phyloP scores from a whole-genome alignment of 2,888 invertebrate genomes.

The Drosophila maculinotata region DNA sequence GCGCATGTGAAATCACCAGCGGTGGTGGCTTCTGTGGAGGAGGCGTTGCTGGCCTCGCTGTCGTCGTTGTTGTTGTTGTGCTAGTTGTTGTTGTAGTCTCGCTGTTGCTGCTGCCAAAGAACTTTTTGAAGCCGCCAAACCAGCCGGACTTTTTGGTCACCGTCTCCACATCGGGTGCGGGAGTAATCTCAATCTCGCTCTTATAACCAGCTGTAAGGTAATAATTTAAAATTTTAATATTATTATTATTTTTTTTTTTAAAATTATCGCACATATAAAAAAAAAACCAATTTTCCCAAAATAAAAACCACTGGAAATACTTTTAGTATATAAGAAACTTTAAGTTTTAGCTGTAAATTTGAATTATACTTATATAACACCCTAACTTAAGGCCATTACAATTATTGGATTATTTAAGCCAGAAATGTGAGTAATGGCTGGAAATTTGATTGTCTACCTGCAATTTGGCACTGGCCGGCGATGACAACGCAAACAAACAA shows the following conservation, averaged over 20 bases:
- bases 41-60: slow-evolving; percentile 26
- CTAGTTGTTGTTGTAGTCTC: slow-evolving; percentile 57
- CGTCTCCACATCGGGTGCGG: slow-evolving; percentile 73
- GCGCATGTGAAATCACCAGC: slow-evolving; percentile 76
- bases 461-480: slow-evolving; percentile 69
- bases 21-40: slow-evolving; percentile 75
- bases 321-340: no score
- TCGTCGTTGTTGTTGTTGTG: slow-evolving; percentile 33
- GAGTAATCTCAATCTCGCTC: slow-evolving; percentile 80
- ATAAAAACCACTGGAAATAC: no score
- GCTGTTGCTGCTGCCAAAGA: slow-evolving; percentile 67
- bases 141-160: slow-evolving; percentile 80
- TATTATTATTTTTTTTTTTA: no score
- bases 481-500: slow-evolving; percentile 60
- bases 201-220: slow-evolving; percentile 67
- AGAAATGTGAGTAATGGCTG: no score
- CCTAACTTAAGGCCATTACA: no score
- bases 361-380: no score
- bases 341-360: no score
- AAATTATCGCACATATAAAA: no score
- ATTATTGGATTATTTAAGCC: no score
- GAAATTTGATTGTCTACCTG: slow-evolving; percentile 69
- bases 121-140: slow-evolving; percentile 82
- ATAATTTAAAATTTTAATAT: no score
- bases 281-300: no score